phyloP scores from a whole-genome alignment of 2,797 vertebrate genomes.

The Helicolenus hilgendorfi region DNA sequence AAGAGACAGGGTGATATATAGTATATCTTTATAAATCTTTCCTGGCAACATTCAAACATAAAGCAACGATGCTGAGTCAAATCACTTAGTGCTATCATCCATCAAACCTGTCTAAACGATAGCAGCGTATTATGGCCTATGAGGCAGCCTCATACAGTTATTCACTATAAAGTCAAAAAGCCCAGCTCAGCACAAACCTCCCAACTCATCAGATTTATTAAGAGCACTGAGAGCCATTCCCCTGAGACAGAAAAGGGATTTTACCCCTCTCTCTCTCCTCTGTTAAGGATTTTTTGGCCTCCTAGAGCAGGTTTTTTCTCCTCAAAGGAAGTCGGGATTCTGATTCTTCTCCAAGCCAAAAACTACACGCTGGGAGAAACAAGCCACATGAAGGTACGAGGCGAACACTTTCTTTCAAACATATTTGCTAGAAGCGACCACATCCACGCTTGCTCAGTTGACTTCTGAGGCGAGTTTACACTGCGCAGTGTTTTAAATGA shows the following conservation, averaged over 20 bases:
- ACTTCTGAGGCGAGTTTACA: slow-evolving; percentile 2
- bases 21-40: slow-evolving; percentile 39
- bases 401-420: slow-evolving; percentile 29
- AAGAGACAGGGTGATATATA: slow-evolving; percentile 11
- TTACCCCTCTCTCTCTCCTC: slow-evolving; percentile 35
- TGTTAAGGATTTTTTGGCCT: slow-evolving; percentile 39
- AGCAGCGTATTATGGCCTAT: slow-evolving; percentile 38
- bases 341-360: slow-evolving; percentile 74
- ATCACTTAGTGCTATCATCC: slow-evolving; percentile 72
- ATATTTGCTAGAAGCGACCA: slow-evolving; percentile 36
- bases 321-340: slow-evolving; percentile 66
- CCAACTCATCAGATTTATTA: slow-evolving; percentile 64
- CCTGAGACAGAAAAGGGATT: slow-evolving; percentile 57
- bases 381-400: slow-evolving; percentile 48
- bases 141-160: slow-evolving; percentile 44
- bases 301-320: slow-evolving; percentile 55
- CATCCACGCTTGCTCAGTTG: slow-evolving; percentile 15
- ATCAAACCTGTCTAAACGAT: slow-evolving; percentile 59
- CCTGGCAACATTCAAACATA: slow-evolving; percentile 51
- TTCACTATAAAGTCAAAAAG: slow-evolving; percentile 60
- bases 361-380: slow-evolving; percentile 53
- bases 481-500: slow-evolving; percentile 11
- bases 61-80: slow-evolving; percentile 78
- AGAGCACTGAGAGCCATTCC: slow-evolving; percentile 51
- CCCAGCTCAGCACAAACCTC: slow-evolving; percentile 73